Base-by-base conservation (phyloP, 2,888 invertebrate genomes). In the Dasysyrphus albostriatus region DNA sequence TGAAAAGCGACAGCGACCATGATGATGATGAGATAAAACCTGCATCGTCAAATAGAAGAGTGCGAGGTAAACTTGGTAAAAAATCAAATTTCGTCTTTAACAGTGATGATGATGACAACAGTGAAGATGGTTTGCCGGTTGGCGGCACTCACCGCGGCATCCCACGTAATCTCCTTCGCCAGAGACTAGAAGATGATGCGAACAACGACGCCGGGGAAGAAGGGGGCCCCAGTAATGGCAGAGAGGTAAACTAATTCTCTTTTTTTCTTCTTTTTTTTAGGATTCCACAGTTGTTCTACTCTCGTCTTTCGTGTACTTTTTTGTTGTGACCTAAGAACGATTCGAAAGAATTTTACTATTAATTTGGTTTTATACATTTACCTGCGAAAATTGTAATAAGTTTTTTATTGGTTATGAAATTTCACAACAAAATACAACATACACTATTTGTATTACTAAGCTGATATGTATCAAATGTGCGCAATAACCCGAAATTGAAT, bases 231-330 rank as follows among this genome's bases (percentile, higher is more conserved):
- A 90, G 91, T 59, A 91, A 91, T 89, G 90, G 90, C 73, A 91
- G 90, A 89, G 92, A 92, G 92, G 92, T 92, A 92, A 90, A 89
- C 88, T 32, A 10, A 70, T 79, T 77, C 37, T 42, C 65, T 84
- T 74, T 75, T 51, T 58, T 67, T 65, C 32, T 24, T 54, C 1
- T 72, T 47, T 9, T 32, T 67, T 8, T 39, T 47, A 69, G 69
- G 69, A 5, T 24, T 39, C 39, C 10, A 24, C 39, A 51, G 14
- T 44, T 32, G 24, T 32, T 34, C n/a, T 16, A 16, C 47, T 47
- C 32, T 16, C 63, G 39, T 32, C 16, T 24, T 24, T 16, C 4
- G 7, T 42, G 10, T 19, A 39, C 19, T 19, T 14, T 42, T 65
- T 6, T 47, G 16, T 65, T 47, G 14, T 47, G 39, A 7, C 7